Percentiles rank a stretch among this genome's conserved stretches.
Conservation (phyloP, 92 coral and sea anemone species). For the Scolanthus callimorphus region DNA sequence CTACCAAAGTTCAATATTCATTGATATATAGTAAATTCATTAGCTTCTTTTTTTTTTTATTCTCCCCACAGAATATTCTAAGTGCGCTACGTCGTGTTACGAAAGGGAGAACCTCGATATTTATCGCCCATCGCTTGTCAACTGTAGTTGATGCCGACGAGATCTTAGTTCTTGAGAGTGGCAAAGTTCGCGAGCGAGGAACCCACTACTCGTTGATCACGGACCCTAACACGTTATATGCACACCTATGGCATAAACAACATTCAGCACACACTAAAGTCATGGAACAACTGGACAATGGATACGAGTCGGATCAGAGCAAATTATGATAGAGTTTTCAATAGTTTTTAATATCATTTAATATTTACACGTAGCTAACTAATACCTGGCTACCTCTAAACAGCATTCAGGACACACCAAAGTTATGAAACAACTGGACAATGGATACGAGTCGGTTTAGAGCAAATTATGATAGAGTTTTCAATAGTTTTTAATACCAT, state of each 20-base stretch:
- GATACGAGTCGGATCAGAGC: constrained; percentile 4
- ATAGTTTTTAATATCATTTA: too few relatives aligned
- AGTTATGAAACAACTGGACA: too few relatives aligned
- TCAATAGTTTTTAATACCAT: too few relatives aligned
- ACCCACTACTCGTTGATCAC: constrained; percentile 83
- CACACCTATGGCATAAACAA: constrained; percentile 95
- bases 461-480: too few relatives aligned
- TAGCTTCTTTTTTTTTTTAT: too few relatives aligned
- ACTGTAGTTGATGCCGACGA: constrained; percentile 99
- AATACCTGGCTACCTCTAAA: too few relatives aligned
- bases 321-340: too few relatives aligned
- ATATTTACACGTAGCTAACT: too few relatives aligned
- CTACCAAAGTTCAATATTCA: too few relatives aligned
- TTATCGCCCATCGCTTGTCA: constrained; percentile 94
- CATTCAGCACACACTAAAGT: constrained; percentile 74
- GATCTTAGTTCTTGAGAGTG: constrained; percentile 88
- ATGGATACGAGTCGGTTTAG: too few relatives aligned
- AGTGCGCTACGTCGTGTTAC: constrained; percentile 81
- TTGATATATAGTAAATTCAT: too few relatives aligned
- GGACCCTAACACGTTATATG: constrained; percentile 79
- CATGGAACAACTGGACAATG: constrained; percentile 29
- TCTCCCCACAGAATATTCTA: constrained; percentile 70
- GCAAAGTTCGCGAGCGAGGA: constrained; percentile 89
- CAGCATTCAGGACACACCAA: too few relatives aligned
- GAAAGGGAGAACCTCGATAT: constrained; percentile 87